A percentile compares a stretch with the other conserved stretches of the same genome.
phyloP scores from a whole-genome alignment of 2,888 invertebrate genomes.

The Cheilosia pagana region DNA sequence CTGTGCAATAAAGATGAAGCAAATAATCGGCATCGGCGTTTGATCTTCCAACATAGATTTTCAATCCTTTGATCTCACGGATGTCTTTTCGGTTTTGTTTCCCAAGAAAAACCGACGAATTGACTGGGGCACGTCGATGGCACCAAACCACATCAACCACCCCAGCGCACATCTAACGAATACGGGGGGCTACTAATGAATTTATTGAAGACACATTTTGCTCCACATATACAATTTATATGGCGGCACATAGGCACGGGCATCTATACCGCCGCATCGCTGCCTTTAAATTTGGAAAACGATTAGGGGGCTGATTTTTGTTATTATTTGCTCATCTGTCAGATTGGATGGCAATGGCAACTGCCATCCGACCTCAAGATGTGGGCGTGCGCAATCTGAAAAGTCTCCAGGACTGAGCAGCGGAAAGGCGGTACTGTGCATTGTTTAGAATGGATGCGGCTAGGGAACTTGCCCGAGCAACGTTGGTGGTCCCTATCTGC shows the following conservation, averaged over 20 bases:
- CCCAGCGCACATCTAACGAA: constrained; percentile 78
- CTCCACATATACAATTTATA: constrained; percentile 29
- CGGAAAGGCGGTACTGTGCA: constrained; percentile 36
- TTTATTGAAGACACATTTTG: constrained; percentile 67
- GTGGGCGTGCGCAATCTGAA: constrained; percentile 70
- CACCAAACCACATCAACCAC: constrained; percentile 66
- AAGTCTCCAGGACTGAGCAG: constrained; percentile 71
- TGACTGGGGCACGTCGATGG: constrained; percentile 39
- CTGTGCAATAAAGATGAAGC: constrained; percentile 27
- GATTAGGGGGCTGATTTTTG: constrained; percentile 66
- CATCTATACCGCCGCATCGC: not conserved
- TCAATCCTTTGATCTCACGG: constrained; percentile 64
- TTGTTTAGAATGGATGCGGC: constrained; percentile 72
- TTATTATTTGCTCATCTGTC: constrained; percentile 71
- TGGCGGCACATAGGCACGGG: not conserved
- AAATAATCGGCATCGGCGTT: constrained; percentile 55
- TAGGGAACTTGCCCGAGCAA: constrained; percentile 53
- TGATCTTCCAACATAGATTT: constrained; percentile 56
- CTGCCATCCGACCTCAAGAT: constrained; percentile 55
- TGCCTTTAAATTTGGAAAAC: constrained; percentile 53
- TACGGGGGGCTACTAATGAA: constrained; percentile 75
- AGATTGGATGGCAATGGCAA: constrained; percentile 57
- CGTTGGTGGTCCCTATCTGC: constrained; percentile 67
- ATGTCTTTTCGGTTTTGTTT: constrained; percentile 47
- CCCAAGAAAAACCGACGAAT: constrained; percentile 35